phyloP scores from a whole-genome alignment of 2,888 invertebrate genomes.

The Apodemia duryi region DNA sequence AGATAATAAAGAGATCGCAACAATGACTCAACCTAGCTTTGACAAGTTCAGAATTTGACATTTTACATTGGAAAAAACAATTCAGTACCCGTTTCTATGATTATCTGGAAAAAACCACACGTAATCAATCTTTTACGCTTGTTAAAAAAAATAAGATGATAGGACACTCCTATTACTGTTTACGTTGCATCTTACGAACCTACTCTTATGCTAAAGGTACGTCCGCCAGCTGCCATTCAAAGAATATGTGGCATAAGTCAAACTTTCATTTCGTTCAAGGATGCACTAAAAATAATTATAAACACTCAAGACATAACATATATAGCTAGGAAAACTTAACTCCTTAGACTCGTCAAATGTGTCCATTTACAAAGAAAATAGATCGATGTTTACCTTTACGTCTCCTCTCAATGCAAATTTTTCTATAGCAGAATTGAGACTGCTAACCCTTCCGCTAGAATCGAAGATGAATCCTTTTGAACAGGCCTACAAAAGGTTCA shows the following conservation, averaged over 20 bases:
- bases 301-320: slow-evolving; percentile 56
- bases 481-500: slow-evolving; percentile 69
- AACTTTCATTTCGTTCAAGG: slow-evolving; percentile 79
- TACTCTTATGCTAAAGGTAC: slow-evolving; percentile 69
- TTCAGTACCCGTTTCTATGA: slow-evolving; percentile 47
- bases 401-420: slow-evolving; percentile 77
- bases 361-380: slow-evolving; percentile 67
- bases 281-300: slow-evolving; percentile 77
- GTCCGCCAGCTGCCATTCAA: slow-evolving; percentile 79
- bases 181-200: slow-evolving; percentile 59
- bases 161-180: slow-evolving; percentile 51
- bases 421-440: slow-evolving; percentile 75
- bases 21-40: slow-evolving; percentile 77
- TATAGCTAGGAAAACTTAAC: slow-evolving; percentile 42
- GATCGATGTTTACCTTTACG: slow-evolving; percentile 80
- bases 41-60: slow-evolving; percentile 77
- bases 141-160: slow-evolving; percentile 49
- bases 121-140: slow-evolving; percentile 39
- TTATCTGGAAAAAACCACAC: slow-evolving; percentile 47
- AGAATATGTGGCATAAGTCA: slow-evolving; percentile 80
- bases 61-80: slow-evolving; percentile 70
- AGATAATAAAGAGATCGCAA: slow-evolving; percentile 52
- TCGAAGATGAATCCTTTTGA: slow-evolving; percentile 71
- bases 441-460: slow-evolving; percentile 75
- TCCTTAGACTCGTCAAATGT: slow-evolving; percentile 51